Evolutionary conservation across 2,888 invertebrate genomes (phyloP).

Genomic region (Stenotaenia linearis): DNA sequence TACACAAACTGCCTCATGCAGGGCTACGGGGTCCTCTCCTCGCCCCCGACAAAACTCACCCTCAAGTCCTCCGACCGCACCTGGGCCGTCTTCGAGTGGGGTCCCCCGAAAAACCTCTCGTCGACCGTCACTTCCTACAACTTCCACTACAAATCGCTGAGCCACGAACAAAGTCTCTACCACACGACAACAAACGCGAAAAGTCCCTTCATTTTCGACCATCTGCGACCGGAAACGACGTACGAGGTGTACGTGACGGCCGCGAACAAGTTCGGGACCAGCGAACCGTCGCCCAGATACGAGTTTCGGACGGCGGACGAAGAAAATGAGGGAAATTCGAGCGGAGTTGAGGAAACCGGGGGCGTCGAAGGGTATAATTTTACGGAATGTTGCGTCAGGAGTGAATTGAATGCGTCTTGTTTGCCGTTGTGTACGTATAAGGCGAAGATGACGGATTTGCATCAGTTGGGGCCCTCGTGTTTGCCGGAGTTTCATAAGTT

Average conservation of each 20-base stretch:
- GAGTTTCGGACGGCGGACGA: constrained; percentile 63
- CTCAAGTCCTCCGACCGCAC: constrained; percentile 68
- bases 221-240: constrained; percentile 64
- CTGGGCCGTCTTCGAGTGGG: constrained; percentile 74
- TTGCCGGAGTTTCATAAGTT: constrained; percentile 70
- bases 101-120: constrained; percentile 60
- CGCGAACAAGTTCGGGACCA: constrained; percentile 70
- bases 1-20: constrained; percentile 76
- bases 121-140: constrained; percentile 66
- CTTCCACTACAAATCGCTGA: constrained; percentile 55
- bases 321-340: constrained; percentile 37
- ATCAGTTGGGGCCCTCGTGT: constrained; percentile 65
- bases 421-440: constrained; percentile 74
- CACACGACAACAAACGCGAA: constrained; percentile 49
- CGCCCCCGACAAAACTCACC: constrained; percentile 60
- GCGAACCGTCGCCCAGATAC: constrained; percentile 66
- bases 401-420: constrained; percentile 54
- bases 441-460: constrained; percentile 72
- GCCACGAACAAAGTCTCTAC: constrained; percentile 41
- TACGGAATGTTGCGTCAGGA: constrained; percentile 68
- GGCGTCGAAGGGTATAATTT: constrained; percentile 60
- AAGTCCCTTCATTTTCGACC: constrained; percentile 67
- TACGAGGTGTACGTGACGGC: constrained; percentile 77
- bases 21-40: constrained; percentile 75
- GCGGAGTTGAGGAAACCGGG: constrained; percentile 34